Percentiles rank a stretch among this genome's conserved stretches.
These are phyloP conservation scores for Ips nitidus DNA, from an alignment of 1,140 invertebrate species.

Conservation along the genomic window DNA sequence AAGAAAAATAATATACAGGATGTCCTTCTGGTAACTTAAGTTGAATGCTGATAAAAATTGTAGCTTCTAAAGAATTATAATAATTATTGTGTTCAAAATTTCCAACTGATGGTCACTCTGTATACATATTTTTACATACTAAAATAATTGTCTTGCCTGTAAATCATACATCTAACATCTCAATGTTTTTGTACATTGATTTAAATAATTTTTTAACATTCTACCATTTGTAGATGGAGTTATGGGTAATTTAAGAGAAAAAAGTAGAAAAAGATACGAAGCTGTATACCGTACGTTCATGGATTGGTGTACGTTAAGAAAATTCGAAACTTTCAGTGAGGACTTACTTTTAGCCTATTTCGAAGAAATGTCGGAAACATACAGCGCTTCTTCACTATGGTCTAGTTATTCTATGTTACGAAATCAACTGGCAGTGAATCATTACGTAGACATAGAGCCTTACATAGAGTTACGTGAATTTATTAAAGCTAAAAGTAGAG, in stretches of 20 bases:
- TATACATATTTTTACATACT: too few species aligned
- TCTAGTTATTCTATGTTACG: slow-evolving; percentile 42
- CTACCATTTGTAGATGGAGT: too few species aligned
- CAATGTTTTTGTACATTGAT: too few species aligned
- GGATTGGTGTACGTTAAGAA: slow-evolving; percentile 28
- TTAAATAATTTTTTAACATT: too few species aligned
- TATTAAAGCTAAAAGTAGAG: slow-evolving; percentile 30
- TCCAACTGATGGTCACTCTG: too few species aligned
- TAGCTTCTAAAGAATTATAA: too few species aligned
- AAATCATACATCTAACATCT: too few species aligned
- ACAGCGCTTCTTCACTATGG: slow-evolving; percentile 43
- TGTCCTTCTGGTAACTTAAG: too few species aligned
- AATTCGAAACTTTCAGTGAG: slow-evolving; percentile 41
- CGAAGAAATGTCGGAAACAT: slow-evolving; percentile 36
- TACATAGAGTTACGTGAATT: slow-evolving; percentile 24
- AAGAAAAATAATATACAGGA: too few species aligned
- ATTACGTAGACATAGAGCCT: slow-evolving; percentile 35
- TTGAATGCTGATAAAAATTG: too few species aligned
- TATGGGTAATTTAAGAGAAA: slow-evolving; percentile 20
- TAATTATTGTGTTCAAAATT: too few species aligned
- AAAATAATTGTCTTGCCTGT: too few species aligned
- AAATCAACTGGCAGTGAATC: slow-evolving; percentile 30
- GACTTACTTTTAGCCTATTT: slow-evolving; percentile 44
- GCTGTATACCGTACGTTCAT: slow-evolving; percentile 31
- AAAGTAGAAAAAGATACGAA: slow-evolving; percentile 33